Evolutionary conservation across 2,888 invertebrate genomes (phyloP).

Genomic region (Agrochola litura): DNA sequence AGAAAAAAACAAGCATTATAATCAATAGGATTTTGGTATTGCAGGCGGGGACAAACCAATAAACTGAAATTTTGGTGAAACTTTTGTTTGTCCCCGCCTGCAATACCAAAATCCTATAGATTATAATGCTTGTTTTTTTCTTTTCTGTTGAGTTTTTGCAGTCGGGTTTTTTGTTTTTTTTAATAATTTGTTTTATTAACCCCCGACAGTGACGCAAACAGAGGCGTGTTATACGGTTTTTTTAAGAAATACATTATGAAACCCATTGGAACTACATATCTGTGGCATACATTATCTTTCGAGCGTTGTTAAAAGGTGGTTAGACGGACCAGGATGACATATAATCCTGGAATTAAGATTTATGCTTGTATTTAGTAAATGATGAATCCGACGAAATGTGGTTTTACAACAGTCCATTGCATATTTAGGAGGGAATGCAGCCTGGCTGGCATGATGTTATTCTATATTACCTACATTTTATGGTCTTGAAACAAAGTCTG

Average conservation of each 20-base stretch:
- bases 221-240: neutral
- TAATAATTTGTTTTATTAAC: no score
- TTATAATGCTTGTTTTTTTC: no score
- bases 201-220: neutral
- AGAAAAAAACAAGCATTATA: no score
- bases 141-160: no score
- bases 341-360: neutral
- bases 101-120: no score
- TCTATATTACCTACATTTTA: neutral
- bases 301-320: neutral
- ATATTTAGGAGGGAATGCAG: conserved; percentile 1
- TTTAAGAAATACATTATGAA: neutral
- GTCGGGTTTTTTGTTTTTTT: no score
- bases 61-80: no score
- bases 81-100: no score
- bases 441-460: neutral
- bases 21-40: no score
- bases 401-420: neutral
- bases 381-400: neutral
- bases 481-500: conserved; percentile 1
- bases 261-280: neutral
- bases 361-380: neutral
- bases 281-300: neutral
- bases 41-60: no score
- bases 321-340: neutral